phyloP scores from a whole-genome alignment of 1,140 invertebrate species.

The Drosophila novamexicana region DNA sequence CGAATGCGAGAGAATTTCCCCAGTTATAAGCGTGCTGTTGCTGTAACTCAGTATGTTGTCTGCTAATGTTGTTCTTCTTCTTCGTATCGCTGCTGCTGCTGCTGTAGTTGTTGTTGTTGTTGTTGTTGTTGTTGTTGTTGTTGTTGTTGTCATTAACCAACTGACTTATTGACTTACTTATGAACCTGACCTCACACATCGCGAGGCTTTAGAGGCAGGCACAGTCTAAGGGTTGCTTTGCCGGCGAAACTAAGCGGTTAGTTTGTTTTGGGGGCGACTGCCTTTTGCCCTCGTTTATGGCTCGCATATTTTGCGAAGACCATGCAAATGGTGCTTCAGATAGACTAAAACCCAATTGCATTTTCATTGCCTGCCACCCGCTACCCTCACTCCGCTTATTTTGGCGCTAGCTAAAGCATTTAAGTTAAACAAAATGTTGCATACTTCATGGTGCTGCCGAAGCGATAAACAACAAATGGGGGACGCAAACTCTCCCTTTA shows the following conservation, averaged over 20 bases:
- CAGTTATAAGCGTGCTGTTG: slow-evolving; percentile 1
- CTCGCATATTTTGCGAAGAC: slow-evolving; percentile 58
- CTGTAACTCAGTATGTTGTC: slow-evolving; percentile 3
- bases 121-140: slow-evolving; percentile 51
- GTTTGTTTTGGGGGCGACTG: neutral
- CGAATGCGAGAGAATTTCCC: slow-evolving; percentile 38
- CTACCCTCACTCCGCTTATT: neutral
- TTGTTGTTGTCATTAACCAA: slow-evolving; percentile 73
- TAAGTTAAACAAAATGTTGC: slow-evolving; percentile 59
- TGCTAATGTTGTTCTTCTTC: neutral
- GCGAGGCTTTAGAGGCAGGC: slow-evolving; percentile 34
- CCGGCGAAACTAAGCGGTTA: slow-evolving; percentile 6
- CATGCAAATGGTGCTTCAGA: slow-evolving; percentile 51
- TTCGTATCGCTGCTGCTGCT: neutral
- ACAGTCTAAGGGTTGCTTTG: slow-evolving; percentile 28
- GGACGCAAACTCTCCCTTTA: slow-evolving; percentile 17
- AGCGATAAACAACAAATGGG: slow-evolving; percentile 53
- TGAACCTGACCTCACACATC: slow-evolving; percentile 77
- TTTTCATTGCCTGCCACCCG: slow-evolving; percentile 46
- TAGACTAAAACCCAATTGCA: slow-evolving; percentile 60
- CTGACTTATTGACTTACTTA: slow-evolving; percentile 80
- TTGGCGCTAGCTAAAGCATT: slow-evolving; percentile 37
- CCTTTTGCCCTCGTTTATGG: slow-evolving; percentile 46
- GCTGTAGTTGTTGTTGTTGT: slow-evolving; percentile 35
- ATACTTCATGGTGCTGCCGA: slow-evolving; percentile 58